phyloP scores from a whole-genome alignment of 2,888 invertebrate species.

The Drosophila glabriapex region DNA sequence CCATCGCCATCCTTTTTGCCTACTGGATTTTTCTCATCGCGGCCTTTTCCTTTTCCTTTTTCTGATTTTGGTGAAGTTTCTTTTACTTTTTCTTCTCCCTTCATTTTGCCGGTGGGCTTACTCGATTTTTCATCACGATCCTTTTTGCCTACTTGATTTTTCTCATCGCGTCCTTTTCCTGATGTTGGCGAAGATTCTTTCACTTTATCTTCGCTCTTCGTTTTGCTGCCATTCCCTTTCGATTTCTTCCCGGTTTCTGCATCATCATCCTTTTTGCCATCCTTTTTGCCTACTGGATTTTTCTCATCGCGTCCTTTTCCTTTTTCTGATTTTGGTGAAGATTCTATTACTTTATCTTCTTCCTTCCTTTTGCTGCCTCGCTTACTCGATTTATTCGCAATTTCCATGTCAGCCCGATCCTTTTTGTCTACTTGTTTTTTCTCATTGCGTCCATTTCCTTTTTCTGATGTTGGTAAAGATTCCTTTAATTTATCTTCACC shows the following conservation, averaged over 20 bases:
- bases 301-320: neutral
- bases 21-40: neutral
- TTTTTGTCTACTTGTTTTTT: neutral
- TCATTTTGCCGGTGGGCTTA: neutral
- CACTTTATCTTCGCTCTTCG: neutral
- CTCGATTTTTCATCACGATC: neutral
- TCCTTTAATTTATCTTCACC: neutral
- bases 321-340: neutral
- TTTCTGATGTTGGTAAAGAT: neutral
- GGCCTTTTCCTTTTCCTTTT: slow-evolving; percentile 15
- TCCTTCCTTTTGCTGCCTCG: neutral
- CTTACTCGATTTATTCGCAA: neutral
- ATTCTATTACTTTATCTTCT: neutral
- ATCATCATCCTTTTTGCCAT: neutral
- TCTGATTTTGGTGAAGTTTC: neutral
- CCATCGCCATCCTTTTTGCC: neutral
- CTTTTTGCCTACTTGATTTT: neutral
- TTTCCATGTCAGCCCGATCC: neutral
- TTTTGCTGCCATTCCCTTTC: neutral
- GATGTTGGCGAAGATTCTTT: neutral
- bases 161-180: neutral
- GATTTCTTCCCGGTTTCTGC: neutral
- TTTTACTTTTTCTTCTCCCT: neutral
- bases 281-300: neutral
- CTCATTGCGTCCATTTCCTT: neutral